phyloP scores from a whole-genome alignment of 1,140 invertebrate species.

The Dryas iulia region DNA sequence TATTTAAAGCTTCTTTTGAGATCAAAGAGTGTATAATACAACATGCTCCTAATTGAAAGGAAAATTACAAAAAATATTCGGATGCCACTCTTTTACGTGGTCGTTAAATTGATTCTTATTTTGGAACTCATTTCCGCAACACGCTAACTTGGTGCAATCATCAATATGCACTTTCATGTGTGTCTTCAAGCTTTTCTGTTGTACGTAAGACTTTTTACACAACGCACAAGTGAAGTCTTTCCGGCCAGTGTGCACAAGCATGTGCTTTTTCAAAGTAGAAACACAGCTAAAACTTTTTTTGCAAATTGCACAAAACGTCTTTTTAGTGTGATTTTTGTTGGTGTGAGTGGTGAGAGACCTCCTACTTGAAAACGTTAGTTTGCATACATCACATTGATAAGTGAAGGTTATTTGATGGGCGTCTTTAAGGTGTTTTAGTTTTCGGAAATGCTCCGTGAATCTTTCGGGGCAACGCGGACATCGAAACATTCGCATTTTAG shows the following conservation, averaged over 20 bases:
- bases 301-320: slow-evolving; percentile 76
- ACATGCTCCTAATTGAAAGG: too few species aligned
- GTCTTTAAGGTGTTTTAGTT: slow-evolving; percentile 57
- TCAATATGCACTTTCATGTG: slow-evolving; percentile 82
- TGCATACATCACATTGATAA: slow-evolving; percentile 52
- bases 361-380: slow-evolving; percentile 46
- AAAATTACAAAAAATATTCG: background rate
- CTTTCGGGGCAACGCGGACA: slow-evolving; percentile 56
- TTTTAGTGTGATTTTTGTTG: slow-evolving; percentile 75
- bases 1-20: background rate
- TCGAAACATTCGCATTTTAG: slow-evolving; percentile 45
- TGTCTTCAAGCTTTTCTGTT: slow-evolving; percentile 85
- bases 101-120: slow-evolving; percentile 46
- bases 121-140: slow-evolving; percentile 73
- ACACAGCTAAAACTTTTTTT: slow-evolving; percentile 76
- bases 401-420: slow-evolving; percentile 54
- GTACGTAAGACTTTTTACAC: slow-evolving; percentile 82
- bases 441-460: slow-evolving; percentile 55
- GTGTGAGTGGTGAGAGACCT: slow-evolving; percentile 60
- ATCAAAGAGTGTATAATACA: too few species aligned
- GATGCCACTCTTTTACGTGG: slow-evolving; percentile 57
- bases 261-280: slow-evolving; percentile 85
- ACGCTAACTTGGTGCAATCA: slow-evolving; percentile 66
- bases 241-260: slow-evolving; percentile 84
- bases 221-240: slow-evolving; percentile 79